Percentiles rank a stretch among this genome's conserved stretches.
These are phyloP conservation scores for Eublepharis macularius DNA, from an alignment of 2,113 vertebrate species.

Conservation along the genomic window DNA sequence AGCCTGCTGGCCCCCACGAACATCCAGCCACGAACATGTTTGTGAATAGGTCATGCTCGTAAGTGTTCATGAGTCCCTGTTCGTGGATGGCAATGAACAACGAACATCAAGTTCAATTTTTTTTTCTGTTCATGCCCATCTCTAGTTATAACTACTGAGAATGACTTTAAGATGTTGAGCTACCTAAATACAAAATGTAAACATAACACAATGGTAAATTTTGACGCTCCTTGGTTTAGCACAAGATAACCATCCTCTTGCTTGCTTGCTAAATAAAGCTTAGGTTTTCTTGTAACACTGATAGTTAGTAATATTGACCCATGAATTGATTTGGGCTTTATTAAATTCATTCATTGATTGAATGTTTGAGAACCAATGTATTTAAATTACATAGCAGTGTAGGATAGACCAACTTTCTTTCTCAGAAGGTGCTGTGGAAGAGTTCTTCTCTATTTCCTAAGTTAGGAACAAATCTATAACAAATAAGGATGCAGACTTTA, in stretches of 20 bases:
- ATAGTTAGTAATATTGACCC: not conserved
- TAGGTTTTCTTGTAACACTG: not conserved
- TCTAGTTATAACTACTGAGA: not conserved
- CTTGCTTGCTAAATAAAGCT: not conserved
- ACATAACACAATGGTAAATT: not conserved
- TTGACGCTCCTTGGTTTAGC: not conserved
- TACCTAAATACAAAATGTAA: not conserved
- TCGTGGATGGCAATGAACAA: too few relatives aligned
- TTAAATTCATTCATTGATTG: conserved; percentile 1
- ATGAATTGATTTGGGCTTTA: not conserved
- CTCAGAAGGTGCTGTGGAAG: not conserved
- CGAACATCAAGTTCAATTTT: too few relatives aligned
- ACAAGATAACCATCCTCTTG: not conserved
- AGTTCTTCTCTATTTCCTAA: not conserved
- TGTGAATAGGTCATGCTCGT: too few relatives aligned
- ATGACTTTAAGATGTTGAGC: not conserved
- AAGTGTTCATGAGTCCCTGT: too few relatives aligned
- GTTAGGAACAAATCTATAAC: not conserved
- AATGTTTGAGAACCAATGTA: not conserved
- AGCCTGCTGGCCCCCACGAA: too few relatives aligned
- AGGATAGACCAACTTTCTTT: not conserved
- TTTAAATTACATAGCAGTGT: not conserved
- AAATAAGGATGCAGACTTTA: not conserved
- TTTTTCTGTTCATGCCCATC: too few relatives aligned
- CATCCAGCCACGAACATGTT: too few relatives aligned